Base-by-base conservation (phyloP, 2,113 vertebrate genomes). In the Gobio gobio region DNA sequence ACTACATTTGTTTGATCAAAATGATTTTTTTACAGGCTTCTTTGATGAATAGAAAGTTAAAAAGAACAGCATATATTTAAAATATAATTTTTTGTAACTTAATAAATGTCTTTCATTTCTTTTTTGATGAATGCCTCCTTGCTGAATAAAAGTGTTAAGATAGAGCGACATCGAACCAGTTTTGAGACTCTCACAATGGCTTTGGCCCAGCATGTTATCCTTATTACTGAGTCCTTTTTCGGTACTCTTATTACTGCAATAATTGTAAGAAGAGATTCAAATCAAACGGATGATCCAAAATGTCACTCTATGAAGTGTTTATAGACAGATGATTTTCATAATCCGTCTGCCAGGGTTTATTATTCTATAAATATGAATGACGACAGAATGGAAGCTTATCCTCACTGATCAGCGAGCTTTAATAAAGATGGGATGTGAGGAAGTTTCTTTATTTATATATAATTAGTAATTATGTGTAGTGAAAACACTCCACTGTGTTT, bases 401-500 rank as follows among this genome's bases (percentile, higher is more conserved):
- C 78, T 45, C 73, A 3, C 36, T 87, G 59, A 86, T 82, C 20
- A 72, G 8, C 24, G 3, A 87, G 70, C 16, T 77, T 75, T 70
- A 18, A 84, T 79, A 40, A 56, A 73, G 49, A 47, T 22, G 43
- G 26, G 43, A 45, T 63, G n/a, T 75, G 10, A 70, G 80, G 88
- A 70, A 68, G 76, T 26, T 58, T 45, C 43, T 70, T 51, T 78
- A 7, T 59, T 76, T 58, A 29, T 33, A n/a, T 47, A 4, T 87
- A 82, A 73, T 83, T 43, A 72, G 47, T 84, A 78, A 86, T 87
- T 87, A 83, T 66, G 63, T 81, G 43, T 72, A 29, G 84, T 82
- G 61, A 85, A 70, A 78, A 72, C 59, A 83, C 73, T 85, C 86
- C 72, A 70, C 49, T 83, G 75, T 75, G 75, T 73, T 75, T 84